These are phyloP conservation scores for Dicrostonyx torquatus DNA, from an alignment of 2,797 vertebrate species.

Conservation along the genomic window DNA sequence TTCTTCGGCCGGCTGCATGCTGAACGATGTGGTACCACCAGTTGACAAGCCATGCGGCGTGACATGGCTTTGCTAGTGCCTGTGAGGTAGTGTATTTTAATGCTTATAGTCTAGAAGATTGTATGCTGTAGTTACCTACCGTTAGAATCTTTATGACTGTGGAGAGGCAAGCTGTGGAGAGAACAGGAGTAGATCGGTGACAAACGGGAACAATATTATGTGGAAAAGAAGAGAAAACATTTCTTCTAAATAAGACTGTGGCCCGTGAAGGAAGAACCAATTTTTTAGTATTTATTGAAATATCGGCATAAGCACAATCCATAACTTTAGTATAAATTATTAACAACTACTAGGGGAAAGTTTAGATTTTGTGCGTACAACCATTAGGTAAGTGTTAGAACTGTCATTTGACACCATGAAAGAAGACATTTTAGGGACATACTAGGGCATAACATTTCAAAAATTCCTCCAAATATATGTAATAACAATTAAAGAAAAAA, in stretches of 20 bases:
- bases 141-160: not conserved
- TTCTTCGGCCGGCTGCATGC: not conserved
- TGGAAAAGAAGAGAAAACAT: conserved; percentile 29
- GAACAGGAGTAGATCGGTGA: not conserved
- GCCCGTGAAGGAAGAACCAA: not conserved
- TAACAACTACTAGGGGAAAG: not conserved
- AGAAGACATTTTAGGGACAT: not conserved
- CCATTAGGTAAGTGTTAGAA: not conserved
- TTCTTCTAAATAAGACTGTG: conserved; percentile 43
- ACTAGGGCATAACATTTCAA: not conserved
- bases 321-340: not conserved
- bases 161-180: not conserved
- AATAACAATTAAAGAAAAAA: not conserved
- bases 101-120: not conserved
- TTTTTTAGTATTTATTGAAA: conserved; percentile 48
- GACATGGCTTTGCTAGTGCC: not conserved
- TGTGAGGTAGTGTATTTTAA: conserved; percentile 2
- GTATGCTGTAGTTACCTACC: not conserved
- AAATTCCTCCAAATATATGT: not conserved
- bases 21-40: accelerated
- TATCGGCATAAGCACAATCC: not conserved
- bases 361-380: not conserved
- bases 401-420: not conserved
- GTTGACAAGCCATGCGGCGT: not conserved
- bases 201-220: conserved; percentile 51